A percentile compares a stretch with the other conserved stretches of the same genome.
Conservation (phyloP, 2,797 vertebrate species). For the Ctenopoma kingsleyae region DNA sequence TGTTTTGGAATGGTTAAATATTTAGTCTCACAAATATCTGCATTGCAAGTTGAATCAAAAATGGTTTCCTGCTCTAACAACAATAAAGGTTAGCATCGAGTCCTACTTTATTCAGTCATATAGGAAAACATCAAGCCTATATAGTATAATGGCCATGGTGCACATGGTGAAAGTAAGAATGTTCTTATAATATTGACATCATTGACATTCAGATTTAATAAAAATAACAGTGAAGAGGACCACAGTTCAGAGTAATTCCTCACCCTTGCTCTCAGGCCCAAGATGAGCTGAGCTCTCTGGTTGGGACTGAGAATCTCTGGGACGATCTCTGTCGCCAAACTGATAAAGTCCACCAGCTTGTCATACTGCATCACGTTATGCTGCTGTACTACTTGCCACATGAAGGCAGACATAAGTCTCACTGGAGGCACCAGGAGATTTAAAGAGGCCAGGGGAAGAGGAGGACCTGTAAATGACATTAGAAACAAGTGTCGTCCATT, state of each 20-base stretch:
- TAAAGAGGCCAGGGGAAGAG: constrained; percentile 64
- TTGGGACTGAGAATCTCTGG: constrained; percentile 71
- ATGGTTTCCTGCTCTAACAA: too few relatives aligned
- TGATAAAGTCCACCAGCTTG: constrained; percentile 75
- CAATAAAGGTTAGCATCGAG: too few relatives aligned
- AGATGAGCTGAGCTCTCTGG: constrained; percentile 68
- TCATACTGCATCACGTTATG: constrained; percentile 71
- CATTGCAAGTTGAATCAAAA: too few relatives aligned
- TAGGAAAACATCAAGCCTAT: too few relatives aligned
- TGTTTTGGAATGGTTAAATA: too few relatives aligned
- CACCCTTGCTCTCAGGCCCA: constrained; percentile 78
- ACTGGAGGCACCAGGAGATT: constrained; percentile 75
- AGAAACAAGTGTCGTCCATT: neutral
- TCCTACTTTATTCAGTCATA: too few relatives aligned
- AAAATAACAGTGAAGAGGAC: too few relatives aligned
- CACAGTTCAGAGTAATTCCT: constrained; percentile 1
- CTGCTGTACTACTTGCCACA: constrained; percentile 67
- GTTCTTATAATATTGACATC: neutral
- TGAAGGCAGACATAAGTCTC: constrained; percentile 73
- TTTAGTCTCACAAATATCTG: too few relatives aligned
- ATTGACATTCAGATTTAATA: neutral
- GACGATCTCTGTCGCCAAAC: constrained; percentile 66
- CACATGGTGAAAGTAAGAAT: neutral
- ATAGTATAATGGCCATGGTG: too few relatives aligned
- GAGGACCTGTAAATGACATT: constrained; percentile 23